Base-by-base conservation (phyloP, 1,140 invertebrate species). In the Ceratosolen solmsi region DNA sequence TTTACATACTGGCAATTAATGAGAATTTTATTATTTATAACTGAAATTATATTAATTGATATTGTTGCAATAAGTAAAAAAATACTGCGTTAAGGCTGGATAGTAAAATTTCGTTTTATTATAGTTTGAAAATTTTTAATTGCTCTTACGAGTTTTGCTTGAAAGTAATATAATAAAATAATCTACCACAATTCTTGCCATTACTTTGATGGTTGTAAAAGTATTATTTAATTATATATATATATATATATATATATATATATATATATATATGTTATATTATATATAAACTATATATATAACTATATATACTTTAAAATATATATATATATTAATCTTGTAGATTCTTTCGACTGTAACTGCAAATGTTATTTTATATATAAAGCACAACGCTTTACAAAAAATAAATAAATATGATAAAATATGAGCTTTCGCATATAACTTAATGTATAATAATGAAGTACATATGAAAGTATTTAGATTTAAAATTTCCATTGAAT, bases 221-320 rank as follows among this genome's bases (percentile, higher is more conserved):
- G 27, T 63, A 80, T 80, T 73, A 63, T 74, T 63, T 58, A 73
- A 30, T 63, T 33, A 46, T n/a, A 60, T 30, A 71, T 74, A 73
- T 73, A 60, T 46, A 56, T 27, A 30, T n/a, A n/a, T n/a, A n/a
- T 15, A 2, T 46, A 7, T 46, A 13, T 46, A 54, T 54, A n/a
- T 15, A 2, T 46, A 7, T 46, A 13, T 46, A 54, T 54, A n/a
- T 41, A n/a, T 63, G 51, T 58, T 58, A 33, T 76, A 70, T n/a
- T n/a, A n/a, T n/a, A n/a, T n/a, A n/a, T n/a, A n/a, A n/a, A 75
- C 25, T 15, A 2, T 46, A 7, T 46, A 13, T 46, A 54, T 54
- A n/a, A n/a, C n/a, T n/a, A n/a, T n/a, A n/a, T n/a, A n/a, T n/a
- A n/a, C n/a, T n/a, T n/a, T n/a, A n/a, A n/a, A n/a, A n/a, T n/a